These are phyloP conservation scores for Littorina saxatilis DNA, from an alignment of 1,140 invertebrate genomes.

Conservation along the genomic window DNA sequence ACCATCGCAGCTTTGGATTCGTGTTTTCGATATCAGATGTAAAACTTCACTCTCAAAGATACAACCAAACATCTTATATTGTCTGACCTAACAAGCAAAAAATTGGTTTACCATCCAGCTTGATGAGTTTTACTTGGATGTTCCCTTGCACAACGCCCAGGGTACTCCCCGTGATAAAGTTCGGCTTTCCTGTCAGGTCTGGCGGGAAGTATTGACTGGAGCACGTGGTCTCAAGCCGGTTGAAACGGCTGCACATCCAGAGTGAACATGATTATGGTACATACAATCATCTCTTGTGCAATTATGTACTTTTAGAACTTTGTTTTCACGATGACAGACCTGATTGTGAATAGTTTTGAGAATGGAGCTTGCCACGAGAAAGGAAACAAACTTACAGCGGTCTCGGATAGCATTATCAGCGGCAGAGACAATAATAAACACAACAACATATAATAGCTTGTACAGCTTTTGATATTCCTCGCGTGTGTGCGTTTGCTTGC, in stretches of 20 bases:
- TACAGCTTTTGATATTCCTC: no score
- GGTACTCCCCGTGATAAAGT: not conserved
- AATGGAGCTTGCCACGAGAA: no score
- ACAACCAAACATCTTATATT: not conserved
- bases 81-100: not conserved
- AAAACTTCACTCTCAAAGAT: not conserved
- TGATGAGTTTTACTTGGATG: conserved; percentile 4
- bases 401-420: no score
- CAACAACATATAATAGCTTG: no score
- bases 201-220: conserved; percentile 26
- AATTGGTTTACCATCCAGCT: not conserved
- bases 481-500: no score
- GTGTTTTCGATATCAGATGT: not conserved
- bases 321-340: no score
- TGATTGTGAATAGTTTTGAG: no score
- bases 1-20: no score
- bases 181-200: not conserved
- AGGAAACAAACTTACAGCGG: not conserved
- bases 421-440: no score
- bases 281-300: no score
- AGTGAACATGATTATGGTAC: no score
- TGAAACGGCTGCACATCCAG: conserved; percentile 7
- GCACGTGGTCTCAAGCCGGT: conserved; percentile 28
- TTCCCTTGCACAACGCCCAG: not conserved
- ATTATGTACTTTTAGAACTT: no score